Evolutionary conservation across 2,888 invertebrate species (phyloP).

Genomic region (Clusia tigrina): DNA sequence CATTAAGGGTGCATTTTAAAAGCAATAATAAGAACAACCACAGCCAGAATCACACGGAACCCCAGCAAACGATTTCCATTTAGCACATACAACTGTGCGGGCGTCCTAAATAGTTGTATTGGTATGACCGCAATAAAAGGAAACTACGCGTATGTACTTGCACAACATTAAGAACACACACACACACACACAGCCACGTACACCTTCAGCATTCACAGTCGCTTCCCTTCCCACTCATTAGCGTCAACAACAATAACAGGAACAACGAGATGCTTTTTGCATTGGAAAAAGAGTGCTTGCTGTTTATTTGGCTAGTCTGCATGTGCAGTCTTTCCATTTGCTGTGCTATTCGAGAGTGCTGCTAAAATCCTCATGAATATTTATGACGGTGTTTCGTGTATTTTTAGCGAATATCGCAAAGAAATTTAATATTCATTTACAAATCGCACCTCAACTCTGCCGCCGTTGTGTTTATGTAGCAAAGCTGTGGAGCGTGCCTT

Average conservation of each 20-base stretch:
- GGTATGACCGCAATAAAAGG: constrained; percentile 11
- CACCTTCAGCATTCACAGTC: constrained; percentile 15
- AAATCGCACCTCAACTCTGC: not conserved
- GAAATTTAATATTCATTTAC: not conserved
- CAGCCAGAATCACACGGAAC: constrained; percentile 16
- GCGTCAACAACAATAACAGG: constrained; percentile 12
- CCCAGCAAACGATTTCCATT: not conserved
- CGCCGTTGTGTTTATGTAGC: not conserved
- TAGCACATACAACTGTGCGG: not conserved
- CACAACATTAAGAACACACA: too few relatives aligned
- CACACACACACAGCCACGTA: too few relatives aligned
- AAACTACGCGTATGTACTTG: constrained; percentile 25
- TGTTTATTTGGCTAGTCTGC: constrained; percentile 6
- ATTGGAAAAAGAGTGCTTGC: not conserved
- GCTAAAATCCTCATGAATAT: constrained; percentile 55
- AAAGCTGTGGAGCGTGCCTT: too few relatives aligned
- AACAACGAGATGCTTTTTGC: constrained; percentile 24
- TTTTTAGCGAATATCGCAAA: not conserved
- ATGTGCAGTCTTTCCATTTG: constrained; percentile 40
- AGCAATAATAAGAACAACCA: too few relatives aligned
- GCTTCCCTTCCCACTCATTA: constrained; percentile 4
- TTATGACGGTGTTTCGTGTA: constrained; percentile 38
- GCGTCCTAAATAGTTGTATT: too few relatives aligned
- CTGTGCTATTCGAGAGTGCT: constrained; percentile 31
- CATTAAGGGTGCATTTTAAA: too few relatives aligned